phyloP scores from a whole-genome alignment of 53 echinoderm and acorn worm species.

The Hippasteria phrygiana region DNA sequence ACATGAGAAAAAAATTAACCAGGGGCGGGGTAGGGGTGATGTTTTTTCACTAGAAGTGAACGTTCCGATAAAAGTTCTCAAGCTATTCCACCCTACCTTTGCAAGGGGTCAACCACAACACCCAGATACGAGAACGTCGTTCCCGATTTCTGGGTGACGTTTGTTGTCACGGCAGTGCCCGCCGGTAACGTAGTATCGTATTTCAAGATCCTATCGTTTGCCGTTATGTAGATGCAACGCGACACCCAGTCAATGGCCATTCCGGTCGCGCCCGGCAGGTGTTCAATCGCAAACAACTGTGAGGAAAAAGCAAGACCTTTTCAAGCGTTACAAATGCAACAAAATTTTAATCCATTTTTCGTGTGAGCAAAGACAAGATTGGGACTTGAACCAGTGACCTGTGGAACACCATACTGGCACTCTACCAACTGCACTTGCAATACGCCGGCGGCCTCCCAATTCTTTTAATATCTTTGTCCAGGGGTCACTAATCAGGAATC shows the following conservation, averaged over 20 bases:
- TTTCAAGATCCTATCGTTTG: constrained; percentile 3
- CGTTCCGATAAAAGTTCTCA: neutral
- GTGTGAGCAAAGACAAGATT: too few relatives aligned
- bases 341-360: too few relatives aligned
- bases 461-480: too few relatives aligned
- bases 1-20: too few relatives aligned
- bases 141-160: neutral
- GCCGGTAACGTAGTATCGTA: constrained; percentile 37
- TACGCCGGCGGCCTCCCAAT: too few relatives aligned
- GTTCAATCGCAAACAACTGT: constrained; percentile 20
- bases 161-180: neutral
- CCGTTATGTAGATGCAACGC: constrained; percentile 25
- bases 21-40: too few relatives aligned
- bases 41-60: too few relatives aligned
- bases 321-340: too few relatives aligned
- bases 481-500: too few relatives aligned
- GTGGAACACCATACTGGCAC: too few relatives aligned
- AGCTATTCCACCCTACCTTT: neutral
- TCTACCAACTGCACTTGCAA: too few relatives aligned
- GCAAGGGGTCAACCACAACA: constrained; percentile 40
- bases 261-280: neutral
- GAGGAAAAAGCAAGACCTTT: neutral
- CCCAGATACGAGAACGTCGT: neutral
- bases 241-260: constrained; percentile 50
- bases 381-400: too few relatives aligned